phyloP scores from a whole-genome alignment of 1,140 invertebrate genomes.

The Apis laboriosa region DNA sequence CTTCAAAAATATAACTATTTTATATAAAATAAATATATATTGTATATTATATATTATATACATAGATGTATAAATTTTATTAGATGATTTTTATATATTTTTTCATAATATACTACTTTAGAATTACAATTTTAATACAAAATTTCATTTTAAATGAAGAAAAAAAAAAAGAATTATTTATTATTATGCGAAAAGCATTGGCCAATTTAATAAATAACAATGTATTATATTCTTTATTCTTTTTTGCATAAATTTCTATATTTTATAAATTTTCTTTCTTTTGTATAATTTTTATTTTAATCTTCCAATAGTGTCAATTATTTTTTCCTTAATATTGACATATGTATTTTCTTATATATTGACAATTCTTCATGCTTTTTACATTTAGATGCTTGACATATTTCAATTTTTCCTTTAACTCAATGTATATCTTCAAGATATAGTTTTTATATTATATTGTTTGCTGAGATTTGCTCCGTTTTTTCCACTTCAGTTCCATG shows the following conservation, averaged over 20 bases:
- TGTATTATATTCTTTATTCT: neutral
- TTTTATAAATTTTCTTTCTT: neutral
- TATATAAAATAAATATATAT: neutral
- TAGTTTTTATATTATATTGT: neutral
- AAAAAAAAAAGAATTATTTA: neutral
- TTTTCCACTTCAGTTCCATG: neutral
- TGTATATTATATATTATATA: neutral
- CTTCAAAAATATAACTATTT: constrained; percentile 6
- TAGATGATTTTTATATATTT: neutral
- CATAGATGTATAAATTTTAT: neutral
- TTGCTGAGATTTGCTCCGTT: no score
- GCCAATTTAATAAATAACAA: neutral
- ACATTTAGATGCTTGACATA: neutral
- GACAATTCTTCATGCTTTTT: neutral
- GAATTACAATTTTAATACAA: neutral
- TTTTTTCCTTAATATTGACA: neutral
- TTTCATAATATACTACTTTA: neutral
- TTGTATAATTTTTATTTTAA: neutral
- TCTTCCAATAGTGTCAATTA: neutral
- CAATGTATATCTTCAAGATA: neutral
- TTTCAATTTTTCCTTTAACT: neutral
- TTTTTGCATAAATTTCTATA: neutral
- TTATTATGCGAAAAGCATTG: neutral
- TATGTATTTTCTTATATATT: neutral
- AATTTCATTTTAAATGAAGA: neutral